Conservation (phyloP, 2,797 vertebrate genomes). For the Pantherophis alleghaniensis region DNA sequence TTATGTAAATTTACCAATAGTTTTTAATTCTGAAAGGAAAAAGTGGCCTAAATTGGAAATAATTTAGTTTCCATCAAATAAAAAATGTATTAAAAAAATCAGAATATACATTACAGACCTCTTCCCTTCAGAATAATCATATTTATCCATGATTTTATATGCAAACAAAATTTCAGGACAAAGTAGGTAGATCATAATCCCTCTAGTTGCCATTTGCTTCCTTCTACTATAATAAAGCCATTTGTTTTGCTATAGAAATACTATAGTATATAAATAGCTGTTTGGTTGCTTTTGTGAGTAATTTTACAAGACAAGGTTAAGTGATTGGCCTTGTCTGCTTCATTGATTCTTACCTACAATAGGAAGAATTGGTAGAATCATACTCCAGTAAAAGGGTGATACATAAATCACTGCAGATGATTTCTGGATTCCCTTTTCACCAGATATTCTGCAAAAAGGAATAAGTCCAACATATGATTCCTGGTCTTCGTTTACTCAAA, state of each 20-base stretch:
- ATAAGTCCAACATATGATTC: not conserved
- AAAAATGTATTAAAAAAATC: not conserved
- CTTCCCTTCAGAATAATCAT: not conserved
- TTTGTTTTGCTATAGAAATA: not conserved
- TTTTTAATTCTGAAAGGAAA: not conserved
- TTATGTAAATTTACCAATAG: not conserved
- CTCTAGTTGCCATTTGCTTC: not conserved
- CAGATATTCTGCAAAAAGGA: not conserved
- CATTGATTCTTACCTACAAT: not conserved
- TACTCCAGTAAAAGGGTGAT: not conserved
- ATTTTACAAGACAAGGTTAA: not conserved
- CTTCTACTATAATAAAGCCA: not conserved
- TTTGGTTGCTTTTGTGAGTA: not conserved
- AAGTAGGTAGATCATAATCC: not conserved
- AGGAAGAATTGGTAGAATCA: not conserved
- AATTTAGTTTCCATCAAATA: not conserved
- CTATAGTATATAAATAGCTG: not conserved
- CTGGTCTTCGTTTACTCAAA: not conserved
- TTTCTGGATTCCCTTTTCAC: not conserved
- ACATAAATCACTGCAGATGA: not conserved
- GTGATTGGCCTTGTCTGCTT: not conserved
- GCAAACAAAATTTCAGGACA: not conserved
- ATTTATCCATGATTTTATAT: not conserved
- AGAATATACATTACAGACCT: not conserved
- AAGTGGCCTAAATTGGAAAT: not conserved